Base-by-base conservation (phyloP, 2,113 vertebrate species). In the Catharus fuscescens region DNA sequence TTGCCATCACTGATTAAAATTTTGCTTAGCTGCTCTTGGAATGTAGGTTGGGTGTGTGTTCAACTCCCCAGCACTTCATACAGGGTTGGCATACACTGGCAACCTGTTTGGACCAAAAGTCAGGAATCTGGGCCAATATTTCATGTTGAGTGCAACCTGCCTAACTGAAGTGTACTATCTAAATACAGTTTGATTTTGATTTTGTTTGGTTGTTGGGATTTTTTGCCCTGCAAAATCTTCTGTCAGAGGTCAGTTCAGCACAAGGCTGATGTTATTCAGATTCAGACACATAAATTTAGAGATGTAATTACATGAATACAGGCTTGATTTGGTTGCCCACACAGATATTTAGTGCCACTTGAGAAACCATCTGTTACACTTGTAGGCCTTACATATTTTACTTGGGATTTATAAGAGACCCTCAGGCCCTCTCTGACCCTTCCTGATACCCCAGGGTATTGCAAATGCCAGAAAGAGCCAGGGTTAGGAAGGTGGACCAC, bases 1-100 rank as follows among this genome's bases (percentile, higher is more conserved):
- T 94, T 92, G 81, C 74, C 74, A 70, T 85, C 74, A 25, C 29
- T 70, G 54, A 76, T 32, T 87, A 80, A 94, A 93, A 82, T 91
- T 94, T 91, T 86, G 34, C 74, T 93, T 48, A 80, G 66, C 80
- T 59, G 64, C 31, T 85, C 5, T 2, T 95, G 92, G 90, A 95
- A 93, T 83, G 67, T 88, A 85, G 88, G 74, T 4, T 96, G 85
- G 71, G 81, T 90, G 86, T 61, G 24, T 77, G 38, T 77, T 78
- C 60, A 78, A 78, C 65, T 80, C 64, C 34, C 18, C 36, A 90
- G n/a, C 16, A 26, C 70, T 73, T 80, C 3, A 5, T 85, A 25
- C 26, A 40, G 72, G 9, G 12, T 25, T 80, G 77, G 26, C 24
- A 31, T 40, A 32, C 0, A 3, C 42, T 53, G 11, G 45, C 62